Base-by-base conservation (phyloP, 1,140 invertebrate species). In the Ephestia elutella region DNA sequence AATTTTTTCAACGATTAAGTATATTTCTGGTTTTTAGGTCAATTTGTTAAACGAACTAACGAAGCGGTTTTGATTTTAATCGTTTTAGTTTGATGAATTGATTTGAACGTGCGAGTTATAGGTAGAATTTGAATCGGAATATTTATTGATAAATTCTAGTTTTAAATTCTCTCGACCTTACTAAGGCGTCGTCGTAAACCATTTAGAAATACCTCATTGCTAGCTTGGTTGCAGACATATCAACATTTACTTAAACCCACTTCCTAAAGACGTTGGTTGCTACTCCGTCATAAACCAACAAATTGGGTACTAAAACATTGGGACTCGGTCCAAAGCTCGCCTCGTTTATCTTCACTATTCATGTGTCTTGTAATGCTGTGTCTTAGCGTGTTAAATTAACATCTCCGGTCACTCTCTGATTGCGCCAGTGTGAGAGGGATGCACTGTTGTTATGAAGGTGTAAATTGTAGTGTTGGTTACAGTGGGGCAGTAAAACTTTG, bases 251-350 rank as follows among this genome's bases (percentile, higher is more conserved):
- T 32, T 32, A 32, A 32, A 32, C 30, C 30, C 30, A 32, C 30
- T 32, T 32, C 30, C 11, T 32, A 10, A 32, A 32, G 7, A 32
- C 7, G 30, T 10, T 44, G 5, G 38, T 44, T 44, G 15, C 7
- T 11, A n/a, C 38, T n/a, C 13, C 38, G 38, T 44, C 38, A 13
- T 44, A 44, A 44, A 44, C 38, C 38, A 44, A 44, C 38, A 44
- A 44, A 44, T 44, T 44, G 38, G 38, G 38, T 44, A 44, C 38
- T 44, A 44, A 44, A 44, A 44, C 38, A 44, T 44, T 44, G 38
- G 38, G 38, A 44, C n/a, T 44, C 38, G 13, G 38, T 44, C 38
- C 38, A 44, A 44, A 44, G 38, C 38, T 44, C 15, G 38, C 7
- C 38, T 44, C 38, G n/a, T 44, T 44, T 7, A 44, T 44, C 38